These are phyloP conservation scores for Troides oblongomaculatus DNA, from an alignment of 2,888 invertebrate genomes.

Conservation along the genomic window DNA sequence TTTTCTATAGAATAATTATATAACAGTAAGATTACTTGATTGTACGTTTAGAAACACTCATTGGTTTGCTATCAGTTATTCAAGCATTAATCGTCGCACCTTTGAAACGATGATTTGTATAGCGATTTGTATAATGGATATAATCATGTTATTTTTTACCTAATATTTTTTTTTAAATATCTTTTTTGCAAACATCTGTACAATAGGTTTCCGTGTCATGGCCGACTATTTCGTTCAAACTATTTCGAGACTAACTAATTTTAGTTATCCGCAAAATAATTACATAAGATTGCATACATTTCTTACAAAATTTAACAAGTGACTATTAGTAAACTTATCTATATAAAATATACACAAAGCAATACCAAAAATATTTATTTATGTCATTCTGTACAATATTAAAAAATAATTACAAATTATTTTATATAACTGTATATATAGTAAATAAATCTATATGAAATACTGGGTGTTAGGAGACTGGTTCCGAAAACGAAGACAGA, in stretches of 20 bases:
- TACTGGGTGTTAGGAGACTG: too few relatives aligned
- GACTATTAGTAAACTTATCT: too few relatives aligned
- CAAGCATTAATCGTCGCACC: neutral
- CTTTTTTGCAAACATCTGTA: constrained; percentile 2
- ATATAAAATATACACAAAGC: too few relatives aligned
- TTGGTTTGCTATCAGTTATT: neutral
- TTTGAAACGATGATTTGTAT: neutral
- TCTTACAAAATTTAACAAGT: too few relatives aligned
- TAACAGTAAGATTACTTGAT: neutral
- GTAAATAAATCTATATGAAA: too few relatives aligned
- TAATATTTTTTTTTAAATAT: neutral
- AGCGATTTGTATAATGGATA: neutral
- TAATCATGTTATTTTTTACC: neutral
- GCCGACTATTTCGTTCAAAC: constrained; percentile 10
- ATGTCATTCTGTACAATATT: too few relatives aligned
- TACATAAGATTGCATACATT: too few relatives aligned
- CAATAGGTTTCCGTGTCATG: constrained; percentile 20
- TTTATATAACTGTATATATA: too few relatives aligned
- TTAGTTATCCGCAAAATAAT: too few relatives aligned
- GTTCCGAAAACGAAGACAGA: too few relatives aligned
- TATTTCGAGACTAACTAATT: neutral
- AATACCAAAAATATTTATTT: too few relatives aligned
- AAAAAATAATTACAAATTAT: too few relatives aligned
- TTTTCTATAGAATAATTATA: neutral
- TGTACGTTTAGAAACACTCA: neutral